Conservation (phyloP, 2,888 invertebrate species). For the Merodon equestris region DNA sequence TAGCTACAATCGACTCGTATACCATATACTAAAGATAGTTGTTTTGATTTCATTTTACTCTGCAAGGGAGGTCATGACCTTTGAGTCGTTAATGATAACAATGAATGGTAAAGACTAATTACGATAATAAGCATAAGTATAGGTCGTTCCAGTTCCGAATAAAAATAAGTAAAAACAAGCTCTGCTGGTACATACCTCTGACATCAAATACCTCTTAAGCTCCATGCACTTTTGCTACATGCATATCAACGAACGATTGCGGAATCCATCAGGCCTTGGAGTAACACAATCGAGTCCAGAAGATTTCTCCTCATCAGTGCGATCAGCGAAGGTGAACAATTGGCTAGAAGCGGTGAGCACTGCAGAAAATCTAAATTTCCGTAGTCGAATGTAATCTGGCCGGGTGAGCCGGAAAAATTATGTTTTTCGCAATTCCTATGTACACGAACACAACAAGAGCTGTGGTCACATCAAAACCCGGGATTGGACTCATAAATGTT, state of each 20-base stretch:
- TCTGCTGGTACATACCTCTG: constrained; percentile 1
- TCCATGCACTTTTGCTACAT: constrained; percentile 35
- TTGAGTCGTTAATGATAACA: constrained; percentile 36
- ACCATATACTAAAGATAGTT: constrained; percentile 2
- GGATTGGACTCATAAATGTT: too few relatives aligned
- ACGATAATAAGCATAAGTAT: constrained; percentile 37
- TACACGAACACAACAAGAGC: constrained; percentile 1
- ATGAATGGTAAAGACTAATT: constrained; percentile 44
- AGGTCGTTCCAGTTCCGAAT: constrained; percentile 28
- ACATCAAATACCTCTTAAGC: not conserved
- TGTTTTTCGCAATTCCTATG: constrained; percentile 34
- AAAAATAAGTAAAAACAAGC: constrained; percentile 11
- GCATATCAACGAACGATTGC: constrained; percentile 56
- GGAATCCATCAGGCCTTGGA: constrained; percentile 54
- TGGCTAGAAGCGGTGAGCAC: constrained; percentile 65
- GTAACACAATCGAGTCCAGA: constrained; percentile 63
- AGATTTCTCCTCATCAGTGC: constrained; percentile 78
- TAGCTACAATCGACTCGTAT: not conserved
- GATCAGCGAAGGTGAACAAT: constrained; percentile 76
- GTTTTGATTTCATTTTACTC: not conserved
- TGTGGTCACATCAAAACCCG: too few relatives aligned
- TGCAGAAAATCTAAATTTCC: constrained; percentile 37
- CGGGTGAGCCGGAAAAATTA: constrained; percentile 36
- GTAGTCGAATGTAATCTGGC: constrained; percentile 18
- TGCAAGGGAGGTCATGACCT: constrained; percentile 52